phyloP scores from a whole-genome alignment of 2,888 invertebrate species.

The Latrodectus hesperus region DNA sequence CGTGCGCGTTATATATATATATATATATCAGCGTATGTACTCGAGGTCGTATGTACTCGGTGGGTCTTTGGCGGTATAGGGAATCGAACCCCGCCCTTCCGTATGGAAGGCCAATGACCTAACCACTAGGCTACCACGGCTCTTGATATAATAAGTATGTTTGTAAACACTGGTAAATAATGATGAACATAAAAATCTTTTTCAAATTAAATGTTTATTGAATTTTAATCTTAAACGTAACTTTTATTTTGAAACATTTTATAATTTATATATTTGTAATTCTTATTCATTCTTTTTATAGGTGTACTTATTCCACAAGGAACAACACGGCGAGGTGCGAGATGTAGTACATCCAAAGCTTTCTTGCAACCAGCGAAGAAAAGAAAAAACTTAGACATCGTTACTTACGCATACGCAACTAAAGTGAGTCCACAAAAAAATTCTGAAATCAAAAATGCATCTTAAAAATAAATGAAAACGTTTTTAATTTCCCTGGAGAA shows the following conservation, averaged over 20 bases:
- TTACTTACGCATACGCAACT: conserved; percentile 87
- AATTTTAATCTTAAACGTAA: not conserved
- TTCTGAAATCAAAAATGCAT: too few relatives aligned
- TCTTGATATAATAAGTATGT: too few relatives aligned
- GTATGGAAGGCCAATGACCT: too few relatives aligned
- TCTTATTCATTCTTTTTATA: conserved; percentile 38
- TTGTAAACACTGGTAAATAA: too few relatives aligned
- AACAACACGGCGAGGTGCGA: conserved; percentile 87
- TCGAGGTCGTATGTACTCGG: too few relatives aligned
- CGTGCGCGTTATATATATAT: too few relatives aligned
- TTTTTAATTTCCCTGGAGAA: too few relatives aligned
- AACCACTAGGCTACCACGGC: too few relatives aligned
- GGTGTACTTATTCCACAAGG: conserved; percentile 93
- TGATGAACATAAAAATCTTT: not conserved
- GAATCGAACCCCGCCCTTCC: too few relatives aligned
- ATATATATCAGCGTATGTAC: too few relatives aligned
- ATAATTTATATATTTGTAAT: not conserved
- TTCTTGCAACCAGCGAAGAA: conserved; percentile 87
- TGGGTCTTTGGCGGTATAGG: too few relatives aligned
- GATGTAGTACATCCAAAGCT: conserved; percentile 92
- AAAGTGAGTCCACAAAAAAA: conserved; percentile 76
- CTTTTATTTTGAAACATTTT: not conserved
- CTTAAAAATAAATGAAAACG: too few relatives aligned
- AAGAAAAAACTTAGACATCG: conserved; percentile 87
- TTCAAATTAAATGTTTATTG: not conserved